A percentile compares a stretch with the other conserved stretches of the same genome.
Evolutionary conservation across 2,797 vertebrate species (phyloP).

Genomic region (Octomys mimax): DNA sequence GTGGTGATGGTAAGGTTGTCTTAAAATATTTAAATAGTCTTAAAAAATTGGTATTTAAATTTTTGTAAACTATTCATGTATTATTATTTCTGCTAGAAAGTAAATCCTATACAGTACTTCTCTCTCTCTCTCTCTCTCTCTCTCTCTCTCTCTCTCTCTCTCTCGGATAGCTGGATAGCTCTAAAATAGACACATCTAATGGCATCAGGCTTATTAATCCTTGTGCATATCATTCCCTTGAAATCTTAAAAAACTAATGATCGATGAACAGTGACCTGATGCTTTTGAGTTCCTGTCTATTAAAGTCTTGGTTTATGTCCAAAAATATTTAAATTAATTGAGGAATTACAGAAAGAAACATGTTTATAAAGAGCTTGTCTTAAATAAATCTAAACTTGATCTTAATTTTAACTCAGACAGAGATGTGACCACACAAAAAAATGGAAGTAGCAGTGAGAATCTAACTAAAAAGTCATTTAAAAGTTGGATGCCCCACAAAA

Average conservation of each 20-base stretch:
- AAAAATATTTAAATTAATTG: background rate
- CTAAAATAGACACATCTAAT: background rate
- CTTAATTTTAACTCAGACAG: background rate
- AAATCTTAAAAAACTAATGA: background rate
- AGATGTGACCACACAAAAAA: background rate
- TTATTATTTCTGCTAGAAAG: background rate
- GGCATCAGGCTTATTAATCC: background rate
- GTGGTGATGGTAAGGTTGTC: background rate
- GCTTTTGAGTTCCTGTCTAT: background rate
- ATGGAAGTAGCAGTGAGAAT: background rate
- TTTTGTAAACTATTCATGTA: background rate
- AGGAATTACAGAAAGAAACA: background rate
- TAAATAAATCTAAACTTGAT: background rate
- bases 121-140: background rate
- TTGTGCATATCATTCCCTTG: background rate
- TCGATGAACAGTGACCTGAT: background rate
- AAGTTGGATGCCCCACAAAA: background rate
- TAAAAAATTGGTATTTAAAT: background rate
- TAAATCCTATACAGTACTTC: background rate
- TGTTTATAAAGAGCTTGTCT: background rate
- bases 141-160: background rate
- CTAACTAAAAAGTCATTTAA: background rate
- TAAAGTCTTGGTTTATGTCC: background rate
- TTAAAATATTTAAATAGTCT: background rate
- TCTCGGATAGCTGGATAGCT: background rate